Evolutionary conservation across 2,113 vertebrate species (phyloP).

Genomic region (Blennius ocellaris): DNA sequence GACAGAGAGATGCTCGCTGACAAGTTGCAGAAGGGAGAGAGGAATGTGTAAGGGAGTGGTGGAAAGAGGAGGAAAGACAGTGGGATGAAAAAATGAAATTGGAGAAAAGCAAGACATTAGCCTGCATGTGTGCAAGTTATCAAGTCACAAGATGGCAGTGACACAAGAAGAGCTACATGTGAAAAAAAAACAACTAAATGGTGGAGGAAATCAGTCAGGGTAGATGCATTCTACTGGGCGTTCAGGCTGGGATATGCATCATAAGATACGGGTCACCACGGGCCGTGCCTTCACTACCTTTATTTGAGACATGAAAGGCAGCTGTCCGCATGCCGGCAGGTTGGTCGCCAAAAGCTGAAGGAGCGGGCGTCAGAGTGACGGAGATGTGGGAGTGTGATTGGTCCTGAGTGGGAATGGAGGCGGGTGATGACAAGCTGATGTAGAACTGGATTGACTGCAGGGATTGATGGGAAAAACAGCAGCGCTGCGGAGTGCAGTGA

Average conservation of each 20-base stretch:
- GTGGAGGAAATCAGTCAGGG: slow-evolving; percentile 5
- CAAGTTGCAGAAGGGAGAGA: not conserved
- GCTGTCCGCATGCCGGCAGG: slow-evolving; percentile 28
- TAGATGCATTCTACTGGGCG: slow-evolving; percentile 8
- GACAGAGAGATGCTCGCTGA: slow-evolving; percentile 7
- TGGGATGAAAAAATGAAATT: not conserved
- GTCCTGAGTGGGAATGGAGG: slow-evolving; percentile 40
- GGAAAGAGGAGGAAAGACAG: slow-evolving; percentile 13
- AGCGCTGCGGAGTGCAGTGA: slow-evolving; percentile 6
- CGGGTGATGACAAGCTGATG: slow-evolving; percentile 68
- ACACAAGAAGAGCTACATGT: not conserved
- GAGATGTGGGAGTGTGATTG: slow-evolving; percentile 55
- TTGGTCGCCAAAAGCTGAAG: slow-evolving; percentile 29
- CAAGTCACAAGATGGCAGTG: slow-evolving; percentile 11
- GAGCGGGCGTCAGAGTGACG: slow-evolving; percentile 61
- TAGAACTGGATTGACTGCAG: slow-evolving; percentile 49
- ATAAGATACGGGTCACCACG: slow-evolving; percentile 36
- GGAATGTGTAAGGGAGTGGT: slow-evolving; percentile 23
- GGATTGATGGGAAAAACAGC: slow-evolving; percentile 72
- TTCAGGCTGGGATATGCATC: slow-evolving; percentile 29
- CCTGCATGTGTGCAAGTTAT: no score
- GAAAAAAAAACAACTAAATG: not conserved
- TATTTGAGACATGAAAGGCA: slow-evolving; percentile 54
- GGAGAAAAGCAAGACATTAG: not conserved
- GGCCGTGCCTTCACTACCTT: slow-evolving; percentile 49